A percentile compares a stretch with the other conserved stretches of the same genome.
Conservation (phyloP, 2,113 vertebrate genomes). For the Conger conger region DNA sequence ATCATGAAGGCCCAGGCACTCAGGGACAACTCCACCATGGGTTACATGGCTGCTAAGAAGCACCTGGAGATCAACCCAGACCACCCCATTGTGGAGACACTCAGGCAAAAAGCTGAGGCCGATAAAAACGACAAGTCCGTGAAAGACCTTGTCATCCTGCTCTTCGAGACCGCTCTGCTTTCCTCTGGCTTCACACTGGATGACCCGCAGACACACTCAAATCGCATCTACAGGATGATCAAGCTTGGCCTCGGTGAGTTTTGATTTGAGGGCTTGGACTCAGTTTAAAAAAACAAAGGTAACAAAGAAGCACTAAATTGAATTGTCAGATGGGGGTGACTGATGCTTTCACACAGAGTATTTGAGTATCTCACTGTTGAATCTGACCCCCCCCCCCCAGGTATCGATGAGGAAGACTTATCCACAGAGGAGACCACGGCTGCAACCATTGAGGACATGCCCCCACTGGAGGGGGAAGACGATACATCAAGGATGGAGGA, state of each 20-base stretch:
- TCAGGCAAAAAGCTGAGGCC: slow-evolving; percentile 70
- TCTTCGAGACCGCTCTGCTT: background rate
- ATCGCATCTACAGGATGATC: slow-evolving; percentile 39
- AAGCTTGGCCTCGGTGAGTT: slow-evolving; percentile 52
- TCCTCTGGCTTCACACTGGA: slow-evolving; percentile 71
- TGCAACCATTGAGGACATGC: slow-evolving; percentile 73
- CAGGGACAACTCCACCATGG: slow-evolving; percentile 76
- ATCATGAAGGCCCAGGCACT: slow-evolving; percentile 78
- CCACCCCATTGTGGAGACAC: slow-evolving; percentile 71
- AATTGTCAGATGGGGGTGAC: background rate
- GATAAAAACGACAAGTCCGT: slow-evolving; percentile 78
- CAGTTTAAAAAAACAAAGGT: background rate
- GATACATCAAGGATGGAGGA: slow-evolving; percentile 81
- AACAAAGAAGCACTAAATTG: background rate
- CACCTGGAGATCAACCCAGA: slow-evolving; percentile 78
- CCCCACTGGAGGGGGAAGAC: slow-evolving; percentile 75
- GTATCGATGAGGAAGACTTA: background rate
- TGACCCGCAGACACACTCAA: slow-evolving; percentile 76
- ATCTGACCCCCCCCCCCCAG: background rate
- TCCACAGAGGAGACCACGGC: background rate
- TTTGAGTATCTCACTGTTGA: background rate
- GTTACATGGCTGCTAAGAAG: slow-evolving; percentile 81
- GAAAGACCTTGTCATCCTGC: slow-evolving; percentile 68
- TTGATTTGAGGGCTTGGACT: too few relatives aligned
- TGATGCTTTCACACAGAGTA: too few relatives aligned